Evolutionary conservation across 2,113 vertebrate genomes (phyloP), one percentile per base, ranked within the genome.

Genomic region (Thermophis baileyi): DNA sequence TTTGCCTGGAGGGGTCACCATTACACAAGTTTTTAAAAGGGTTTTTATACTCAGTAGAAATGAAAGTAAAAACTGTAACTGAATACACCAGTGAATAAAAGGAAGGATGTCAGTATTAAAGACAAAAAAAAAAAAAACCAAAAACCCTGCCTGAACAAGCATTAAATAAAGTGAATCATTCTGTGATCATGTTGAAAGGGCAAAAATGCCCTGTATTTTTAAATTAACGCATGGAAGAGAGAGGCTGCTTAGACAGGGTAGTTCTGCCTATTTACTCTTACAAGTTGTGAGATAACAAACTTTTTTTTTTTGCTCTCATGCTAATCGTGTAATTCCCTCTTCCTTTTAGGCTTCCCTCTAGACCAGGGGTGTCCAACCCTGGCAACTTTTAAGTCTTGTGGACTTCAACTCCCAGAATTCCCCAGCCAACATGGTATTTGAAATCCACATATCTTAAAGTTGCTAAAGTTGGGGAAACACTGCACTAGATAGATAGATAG

Each of bases 1-100:
- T 63, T 90, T 63, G 55, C 92, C 92, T 90, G 92, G 57, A 87
- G 92, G 90, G 89, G 92, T 90, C 92, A 90, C 53, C 47, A 63
- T 60, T 20, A 60, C 74, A 50, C 81, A 51, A 55, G 44, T 27
- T 89, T 16, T 54, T n/a, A 57, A 81, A 81, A 46, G 44, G 16
- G 2, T n/a, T 24, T 92, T 81, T 92, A 53, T 51, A 60, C 25
- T n/a, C 22, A 3, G 5, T 35, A 12, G 3, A 24, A 24, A 60
- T 74, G 14, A 10, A n/a, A 25, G 35, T 53, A 35, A 88, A 54
- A 51, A 88, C 2, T 46, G 1, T 18, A 57, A 50, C 30, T 60
- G 10, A 49, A 60, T 85, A 57, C 8, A 91, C 0, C 11, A 35
- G 3, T 63, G 30, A 63, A 46, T 89, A 46, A 88, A 92, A 53